These are phyloP conservation scores for Nyctalus aviator DNA, from an alignment of 2,797 vertebrate species.

Conservation along the genomic window DNA sequence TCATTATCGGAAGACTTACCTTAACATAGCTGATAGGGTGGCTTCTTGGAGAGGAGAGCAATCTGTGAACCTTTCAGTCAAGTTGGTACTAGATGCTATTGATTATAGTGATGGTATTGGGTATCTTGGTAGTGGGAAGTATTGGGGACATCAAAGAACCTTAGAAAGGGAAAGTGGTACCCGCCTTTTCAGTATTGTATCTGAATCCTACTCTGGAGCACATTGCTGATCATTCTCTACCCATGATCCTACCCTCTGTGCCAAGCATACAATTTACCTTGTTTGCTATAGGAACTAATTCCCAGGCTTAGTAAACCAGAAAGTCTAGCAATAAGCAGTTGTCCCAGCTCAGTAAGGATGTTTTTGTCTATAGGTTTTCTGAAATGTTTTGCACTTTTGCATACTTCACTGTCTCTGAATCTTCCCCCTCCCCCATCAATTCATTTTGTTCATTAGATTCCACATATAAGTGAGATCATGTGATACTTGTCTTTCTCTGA, in stretches of 20 bases:
- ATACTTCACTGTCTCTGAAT: too few species aligned
- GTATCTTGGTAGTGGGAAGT: constrained; percentile 25
- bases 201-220: constrained; percentile 25
- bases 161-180: not conserved
- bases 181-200: not conserved
- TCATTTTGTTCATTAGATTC: too few species aligned
- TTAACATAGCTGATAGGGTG: not conserved
- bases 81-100: not conserved
- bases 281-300: constrained; percentile 3
- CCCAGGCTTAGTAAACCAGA: not conserved
- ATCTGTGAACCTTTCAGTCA: not conserved
- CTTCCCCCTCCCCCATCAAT: too few species aligned
- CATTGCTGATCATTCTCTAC: not conserved
- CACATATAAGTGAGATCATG: too few species aligned
- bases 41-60: not conserved
- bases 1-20: not conserved
- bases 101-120: constrained; percentile 14
- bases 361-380: constrained; percentile 57
- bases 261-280: constrained; percentile 20
- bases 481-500: too few species aligned
- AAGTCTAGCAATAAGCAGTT: constrained; percentile 48
- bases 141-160: not conserved
- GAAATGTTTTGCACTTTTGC: not conserved
- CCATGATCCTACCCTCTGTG: not conserved
- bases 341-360: not conserved